phyloP scores from a whole-genome alignment of 2,113 vertebrate genomes.

The Paradoxurus hermaphroditus region DNA sequence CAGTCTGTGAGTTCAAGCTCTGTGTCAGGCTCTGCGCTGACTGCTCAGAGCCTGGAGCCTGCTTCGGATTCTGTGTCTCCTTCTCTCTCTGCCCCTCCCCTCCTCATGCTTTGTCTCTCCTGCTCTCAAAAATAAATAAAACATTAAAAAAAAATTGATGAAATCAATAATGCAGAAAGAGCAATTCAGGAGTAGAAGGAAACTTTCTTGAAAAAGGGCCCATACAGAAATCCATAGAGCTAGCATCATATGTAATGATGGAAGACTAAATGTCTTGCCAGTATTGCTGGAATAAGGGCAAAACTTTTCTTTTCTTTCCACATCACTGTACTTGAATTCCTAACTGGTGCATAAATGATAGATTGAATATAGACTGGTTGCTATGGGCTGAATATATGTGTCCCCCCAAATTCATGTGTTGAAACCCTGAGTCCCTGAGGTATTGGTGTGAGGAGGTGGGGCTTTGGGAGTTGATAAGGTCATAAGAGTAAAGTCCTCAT shows the following conservation, averaged over 20 bases:
- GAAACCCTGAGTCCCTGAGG: background rate
- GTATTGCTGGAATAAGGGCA: background rate
- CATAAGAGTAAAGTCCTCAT: background rate
- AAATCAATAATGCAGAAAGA: background rate
- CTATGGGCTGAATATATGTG: background rate
- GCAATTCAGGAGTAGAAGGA: background rate
- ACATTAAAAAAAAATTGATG: background rate
- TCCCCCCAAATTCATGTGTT: background rate
- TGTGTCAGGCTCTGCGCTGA: no score
- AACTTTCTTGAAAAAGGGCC: background rate
- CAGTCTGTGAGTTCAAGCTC: no score
- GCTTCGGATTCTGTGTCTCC: no score
- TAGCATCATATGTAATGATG: background rate
- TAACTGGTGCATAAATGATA: background rate
- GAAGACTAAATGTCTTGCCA: background rate
- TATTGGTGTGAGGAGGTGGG: background rate
- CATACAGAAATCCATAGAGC: background rate
- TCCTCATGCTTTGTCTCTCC: no score
- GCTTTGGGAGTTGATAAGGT: background rate
- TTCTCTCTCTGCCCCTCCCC: no score
- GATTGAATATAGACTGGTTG: background rate
- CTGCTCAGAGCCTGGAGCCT: no score
- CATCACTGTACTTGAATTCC: background rate
- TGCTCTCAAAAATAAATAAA: no score
- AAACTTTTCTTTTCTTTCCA: background rate